Base-by-base conservation (phyloP, 2,888 invertebrate genomes). In the Agrotis ipsilon region DNA sequence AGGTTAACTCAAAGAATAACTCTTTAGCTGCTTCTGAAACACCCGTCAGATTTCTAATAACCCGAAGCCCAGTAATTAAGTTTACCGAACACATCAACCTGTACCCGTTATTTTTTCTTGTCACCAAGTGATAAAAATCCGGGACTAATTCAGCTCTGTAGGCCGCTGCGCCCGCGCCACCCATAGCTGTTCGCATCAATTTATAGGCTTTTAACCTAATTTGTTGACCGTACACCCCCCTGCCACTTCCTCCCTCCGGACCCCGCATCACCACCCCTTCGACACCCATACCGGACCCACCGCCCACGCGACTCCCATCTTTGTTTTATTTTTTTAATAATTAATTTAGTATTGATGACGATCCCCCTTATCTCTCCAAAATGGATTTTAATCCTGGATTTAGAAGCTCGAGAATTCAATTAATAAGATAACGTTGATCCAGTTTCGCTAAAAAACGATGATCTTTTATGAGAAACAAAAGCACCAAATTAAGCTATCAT, bases 201-300 rank as follows among this genome's bases (percentile, higher is more conserved):
- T 96, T 95, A 95, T 96, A 93, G 94, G 94, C 95, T 95, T 95
- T 95, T 95, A 95, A 93, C 93, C 94, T 95, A 95, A 96, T 96
- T 96, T 95, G 95, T 95, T 94, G 92, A 85, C 86, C 86, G 87
- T 87, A 87, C 87, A 79, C 79, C 80, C 81, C 39, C 19, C n/a
- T 46, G 14, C 78, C 79, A 80, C 21, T 13, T 7, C 27, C 27
- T 43, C 32, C 39, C 21, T 76, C 81, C 78, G 5, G 70, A 72
- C 71, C 70, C 74, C 62, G 18, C 62, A 18, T 21, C 43, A 16
- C n/a, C 68, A 54, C 72, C 43, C 75, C 65, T 71, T 32, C 78
- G 21, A 68, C 81, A 79, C 76, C 83, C 76, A 46, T 58, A 69
- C 74, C 75, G 58, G 78, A 77, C 77, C 86, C 87, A 81, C 88